Conservation (phyloP, 2,888 invertebrate species). For the Nomada ferruginata region DNA sequence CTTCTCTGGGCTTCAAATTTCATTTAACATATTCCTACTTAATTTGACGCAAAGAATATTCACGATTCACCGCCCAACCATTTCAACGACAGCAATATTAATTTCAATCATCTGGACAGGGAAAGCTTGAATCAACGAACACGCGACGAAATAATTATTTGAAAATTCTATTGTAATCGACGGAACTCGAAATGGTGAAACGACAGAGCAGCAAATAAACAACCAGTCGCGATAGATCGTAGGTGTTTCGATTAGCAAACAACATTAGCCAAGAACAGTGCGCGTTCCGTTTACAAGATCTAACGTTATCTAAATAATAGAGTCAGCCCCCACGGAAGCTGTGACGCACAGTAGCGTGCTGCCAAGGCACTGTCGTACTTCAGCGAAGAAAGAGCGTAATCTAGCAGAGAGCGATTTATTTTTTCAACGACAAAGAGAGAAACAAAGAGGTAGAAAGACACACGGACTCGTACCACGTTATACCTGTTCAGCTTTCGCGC, state of each 20-base stretch:
- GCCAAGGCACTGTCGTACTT: neutral
- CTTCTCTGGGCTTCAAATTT: no score
- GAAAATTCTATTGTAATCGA: neutral
- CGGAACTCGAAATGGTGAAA: slow-evolving; percentile 1
- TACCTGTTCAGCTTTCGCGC: slow-evolving; percentile 63
- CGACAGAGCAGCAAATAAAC: neutral
- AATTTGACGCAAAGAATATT: no score
- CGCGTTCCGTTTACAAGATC: slow-evolving; percentile 2
- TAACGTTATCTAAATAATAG: slow-evolving; percentile 26
- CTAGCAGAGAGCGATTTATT: slow-evolving; percentile 57
- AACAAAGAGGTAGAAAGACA: slow-evolving; percentile 30
- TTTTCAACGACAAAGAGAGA: slow-evolving; percentile 48
- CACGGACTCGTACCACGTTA: slow-evolving; percentile 36
- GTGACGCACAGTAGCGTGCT: slow-evolving; percentile 1
- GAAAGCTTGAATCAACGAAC: no score
- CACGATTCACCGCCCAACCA: no score
- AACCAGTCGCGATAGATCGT: slow-evolving; percentile 31
- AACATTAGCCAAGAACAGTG: neutral
- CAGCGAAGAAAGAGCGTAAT: slow-evolving; percentile 32
- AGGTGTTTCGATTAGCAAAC: slow-evolving; percentile 19
- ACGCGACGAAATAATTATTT: no score
- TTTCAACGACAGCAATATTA: no score
- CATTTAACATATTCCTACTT: no score
- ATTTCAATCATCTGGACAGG: no score
- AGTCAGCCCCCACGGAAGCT: slow-evolving; percentile 21